Conservation (phyloP, 2,888 invertebrate species). For the Dryomyza anilis region DNA sequence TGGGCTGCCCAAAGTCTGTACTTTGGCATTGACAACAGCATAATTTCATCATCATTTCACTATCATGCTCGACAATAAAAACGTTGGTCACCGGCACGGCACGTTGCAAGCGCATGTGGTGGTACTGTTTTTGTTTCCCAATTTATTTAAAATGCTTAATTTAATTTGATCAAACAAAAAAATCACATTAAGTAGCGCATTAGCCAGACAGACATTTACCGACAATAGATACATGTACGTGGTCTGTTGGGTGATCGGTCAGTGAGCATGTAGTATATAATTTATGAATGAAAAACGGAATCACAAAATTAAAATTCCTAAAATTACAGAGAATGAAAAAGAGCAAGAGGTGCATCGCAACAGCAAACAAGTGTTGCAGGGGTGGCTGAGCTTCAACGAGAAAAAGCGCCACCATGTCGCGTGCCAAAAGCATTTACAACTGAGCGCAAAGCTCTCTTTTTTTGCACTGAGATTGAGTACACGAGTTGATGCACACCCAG, state of each 20-base stretch:
- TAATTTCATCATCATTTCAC: conserved; percentile 19
- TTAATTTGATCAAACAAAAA: not conserved
- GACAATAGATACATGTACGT: too few species aligned
- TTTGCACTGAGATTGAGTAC: not conserved
- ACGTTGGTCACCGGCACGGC: too few species aligned
- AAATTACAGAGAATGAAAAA: too few species aligned
- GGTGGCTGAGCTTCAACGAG: not conserved
- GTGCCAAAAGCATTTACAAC: too few species aligned
- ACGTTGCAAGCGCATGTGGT: conserved; percentile 15
- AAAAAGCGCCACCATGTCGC: conserved; percentile 4
- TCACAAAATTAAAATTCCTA: not conserved
- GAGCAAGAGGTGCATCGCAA: too few species aligned
- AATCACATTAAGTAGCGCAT: too few species aligned
- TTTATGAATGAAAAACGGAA: not conserved
- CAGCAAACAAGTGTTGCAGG: too few species aligned
- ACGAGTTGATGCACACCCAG: not conserved
- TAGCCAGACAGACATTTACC: too few species aligned
- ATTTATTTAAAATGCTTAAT: not conserved
- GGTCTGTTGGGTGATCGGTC: too few species aligned
- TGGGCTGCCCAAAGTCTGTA: too few species aligned
- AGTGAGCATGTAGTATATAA: not conserved
- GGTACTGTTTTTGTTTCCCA: not conserved
- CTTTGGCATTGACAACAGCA: conserved; percentile 29
- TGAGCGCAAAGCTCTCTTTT: too few species aligned
- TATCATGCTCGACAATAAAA: too few species aligned